phyloP scores from a whole-genome alignment of 2,113 vertebrate genomes.

The Gymnarchus niloticus region DNA sequence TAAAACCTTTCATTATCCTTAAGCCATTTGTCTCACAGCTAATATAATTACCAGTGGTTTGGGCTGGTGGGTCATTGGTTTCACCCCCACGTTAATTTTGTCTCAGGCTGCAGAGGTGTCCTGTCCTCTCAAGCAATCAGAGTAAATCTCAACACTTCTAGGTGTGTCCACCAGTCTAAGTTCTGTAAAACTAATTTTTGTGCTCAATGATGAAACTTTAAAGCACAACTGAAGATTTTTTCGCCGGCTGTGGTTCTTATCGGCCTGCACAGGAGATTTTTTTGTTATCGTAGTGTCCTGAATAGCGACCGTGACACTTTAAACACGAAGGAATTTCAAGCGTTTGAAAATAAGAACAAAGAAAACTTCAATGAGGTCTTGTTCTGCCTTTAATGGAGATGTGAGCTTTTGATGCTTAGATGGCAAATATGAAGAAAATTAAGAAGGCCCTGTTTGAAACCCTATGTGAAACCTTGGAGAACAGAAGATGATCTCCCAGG shows the following conservation, averaged over 20 bases:
- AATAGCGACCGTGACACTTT: not conserved
- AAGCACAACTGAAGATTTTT: not conserved
- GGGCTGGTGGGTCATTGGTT: no score
- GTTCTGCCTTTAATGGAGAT: slow-evolving; percentile 38
- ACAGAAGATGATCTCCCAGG: slow-evolving; percentile 57
- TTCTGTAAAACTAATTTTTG: not conserved
- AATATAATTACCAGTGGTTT: slow-evolving; percentile 36
- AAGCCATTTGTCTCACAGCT: not conserved
- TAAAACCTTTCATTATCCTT: no score
- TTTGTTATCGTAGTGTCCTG: not conserved
- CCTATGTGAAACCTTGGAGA: slow-evolving; percentile 49
- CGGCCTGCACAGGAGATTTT: not conserved
- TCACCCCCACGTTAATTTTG: not conserved
- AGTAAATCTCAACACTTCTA: not conserved
- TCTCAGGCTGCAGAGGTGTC: not conserved
- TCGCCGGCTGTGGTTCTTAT: not conserved
- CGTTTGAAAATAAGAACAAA: slow-evolving; percentile 39
- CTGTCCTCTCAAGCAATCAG: not conserved
- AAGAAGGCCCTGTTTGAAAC: slow-evolving; percentile 44
- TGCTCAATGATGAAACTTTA: not conserved
- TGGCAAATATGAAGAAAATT: slow-evolving; percentile 52
- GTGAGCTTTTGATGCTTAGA: slow-evolving; percentile 36
- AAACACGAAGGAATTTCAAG: not conserved
- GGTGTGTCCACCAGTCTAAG: not conserved
- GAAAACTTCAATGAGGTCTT: slow-evolving; percentile 54